Conservation (phyloP, 2,113 vertebrate genomes). For the rat (Rattus norvegicus) region GRCr8 NC_086022.1:44447001-44447500, state of each 20-base stretch:
- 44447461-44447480: background rate
- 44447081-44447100: constrained; percentile 77
- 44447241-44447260: constrained; percentile 69
- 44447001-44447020: constrained; percentile 74
- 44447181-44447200: constrained; percentile 74
- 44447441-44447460: constrained; percentile 1
- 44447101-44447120: constrained; percentile 77
- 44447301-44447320: constrained; percentile 46
- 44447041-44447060: constrained; percentile 75
- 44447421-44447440: background rate
- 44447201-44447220: constrained; percentile 80
- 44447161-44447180: constrained; percentile 75
- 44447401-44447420: background rate
- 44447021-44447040: constrained; percentile 75
- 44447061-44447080: constrained; percentile 68
- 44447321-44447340: background rate
- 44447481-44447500: background rate
- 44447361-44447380: background rate
- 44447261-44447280: constrained; percentile 72
- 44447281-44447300: constrained; percentile 12
- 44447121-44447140: constrained; percentile 75
- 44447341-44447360: constrained; percentile 42
- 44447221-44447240: constrained; percentile 78
- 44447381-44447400: background rate
- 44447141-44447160: constrained; percentile 71